Conservation (phyloP, 2,797 vertebrate genomes). For the Capromys pilorides region DNA sequence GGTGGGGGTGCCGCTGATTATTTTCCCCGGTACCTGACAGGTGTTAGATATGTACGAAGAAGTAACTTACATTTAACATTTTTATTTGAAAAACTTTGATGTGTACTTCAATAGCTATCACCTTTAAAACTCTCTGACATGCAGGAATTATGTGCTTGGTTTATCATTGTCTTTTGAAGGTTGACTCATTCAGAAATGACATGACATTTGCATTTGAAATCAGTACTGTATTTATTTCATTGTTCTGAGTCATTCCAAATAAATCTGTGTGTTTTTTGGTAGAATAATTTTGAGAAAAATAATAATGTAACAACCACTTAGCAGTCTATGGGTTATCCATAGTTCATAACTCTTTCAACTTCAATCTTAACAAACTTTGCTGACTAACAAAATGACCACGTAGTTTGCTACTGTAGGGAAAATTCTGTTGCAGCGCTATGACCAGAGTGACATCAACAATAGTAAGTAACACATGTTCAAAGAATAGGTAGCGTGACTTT, state of each 20-base stretch:
- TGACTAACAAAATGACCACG: constrained; percentile 36
- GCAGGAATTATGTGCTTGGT: constrained; percentile 76
- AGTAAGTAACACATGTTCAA: neutral
- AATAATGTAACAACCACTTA: constrained; percentile 68
- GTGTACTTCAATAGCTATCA: constrained; percentile 78
- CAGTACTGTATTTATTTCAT: constrained; percentile 80
- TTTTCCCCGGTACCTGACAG: constrained; percentile 73
- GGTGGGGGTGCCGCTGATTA: constrained; percentile 59
- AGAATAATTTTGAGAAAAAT: constrained; percentile 74
- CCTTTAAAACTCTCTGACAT: constrained; percentile 77
- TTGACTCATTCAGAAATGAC: constrained; percentile 77
- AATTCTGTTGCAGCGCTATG: neutral
- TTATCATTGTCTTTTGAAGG: constrained; percentile 78
- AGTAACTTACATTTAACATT: constrained; percentile 80
- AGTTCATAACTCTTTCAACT: constrained; percentile 66
- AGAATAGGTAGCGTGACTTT: neutral
- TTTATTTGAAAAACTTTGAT: constrained; percentile 80
- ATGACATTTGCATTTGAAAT: constrained; percentile 80
- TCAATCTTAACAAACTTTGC: constrained; percentile 17
- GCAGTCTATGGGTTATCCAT: constrained; percentile 62
- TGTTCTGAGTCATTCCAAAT: constrained; percentile 79
- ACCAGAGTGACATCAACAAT: neutral
- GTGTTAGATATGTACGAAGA: constrained; percentile 74
- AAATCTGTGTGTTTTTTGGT: constrained; percentile 69
- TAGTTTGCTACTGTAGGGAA: neutral